These are phyloP conservation scores for Pseudomyrmex cubaensis DNA, from an alignment of 1,140 invertebrate species.

Conservation along the genomic window DNA sequence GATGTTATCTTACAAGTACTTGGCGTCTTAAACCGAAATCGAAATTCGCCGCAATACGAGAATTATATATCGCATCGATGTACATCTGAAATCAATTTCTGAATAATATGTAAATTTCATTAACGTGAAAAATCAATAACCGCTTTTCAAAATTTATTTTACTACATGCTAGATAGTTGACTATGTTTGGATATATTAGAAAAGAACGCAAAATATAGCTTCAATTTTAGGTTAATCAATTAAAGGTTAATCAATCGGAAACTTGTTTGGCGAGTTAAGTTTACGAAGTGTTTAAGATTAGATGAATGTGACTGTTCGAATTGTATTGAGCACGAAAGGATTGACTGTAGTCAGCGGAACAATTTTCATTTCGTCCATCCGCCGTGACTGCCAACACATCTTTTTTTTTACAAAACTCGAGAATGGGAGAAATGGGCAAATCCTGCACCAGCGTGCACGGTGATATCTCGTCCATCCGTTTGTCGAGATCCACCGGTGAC, in stretches of 20 bases:
- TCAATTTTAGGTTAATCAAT: constrained; percentile 33
- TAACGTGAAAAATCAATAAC: background rate
- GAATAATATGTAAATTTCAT: background rate
- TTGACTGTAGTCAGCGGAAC: constrained; percentile 45
- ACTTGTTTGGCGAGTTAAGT: constrained; percentile 18
- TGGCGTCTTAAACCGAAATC: constrained; percentile 42
- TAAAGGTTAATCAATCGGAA: constrained; percentile 34
- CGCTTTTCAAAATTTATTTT: background rate
- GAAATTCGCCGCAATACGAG: constrained; percentile 17
- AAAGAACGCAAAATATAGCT: background rate
- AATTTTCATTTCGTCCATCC: constrained; percentile 62
- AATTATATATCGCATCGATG: constrained; percentile 5
- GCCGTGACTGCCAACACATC: constrained; percentile 6
- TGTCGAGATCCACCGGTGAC: constrained; percentile 49
- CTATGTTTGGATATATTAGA: background rate
- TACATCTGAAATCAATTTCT: background rate
- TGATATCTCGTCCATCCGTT: constrained; percentile 64
- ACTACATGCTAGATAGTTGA: too few species aligned
- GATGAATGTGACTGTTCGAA: constrained; percentile 48
- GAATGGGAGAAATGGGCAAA: constrained; percentile 63
- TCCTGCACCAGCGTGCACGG: constrained; percentile 53
- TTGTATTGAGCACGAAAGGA: constrained; percentile 38
- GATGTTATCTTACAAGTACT: constrained; percentile 41
- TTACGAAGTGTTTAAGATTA: constrained; percentile 36
- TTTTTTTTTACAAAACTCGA: constrained; percentile 19